These are phyloP conservation scores for Bombus waltoni DNA, from an alignment of 1,140 invertebrate species.

Conservation along the genomic window DNA sequence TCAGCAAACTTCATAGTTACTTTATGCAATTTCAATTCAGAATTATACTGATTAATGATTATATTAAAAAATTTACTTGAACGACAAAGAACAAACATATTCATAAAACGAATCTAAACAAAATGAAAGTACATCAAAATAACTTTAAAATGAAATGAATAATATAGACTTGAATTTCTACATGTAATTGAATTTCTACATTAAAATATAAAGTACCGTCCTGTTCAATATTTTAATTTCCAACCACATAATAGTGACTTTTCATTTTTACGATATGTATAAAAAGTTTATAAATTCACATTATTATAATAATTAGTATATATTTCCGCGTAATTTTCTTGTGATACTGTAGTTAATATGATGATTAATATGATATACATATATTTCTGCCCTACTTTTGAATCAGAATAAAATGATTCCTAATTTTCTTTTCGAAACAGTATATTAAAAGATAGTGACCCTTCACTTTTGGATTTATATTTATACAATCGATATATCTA, in stretches of 20 bases:
- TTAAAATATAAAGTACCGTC: no score
- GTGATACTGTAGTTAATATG: background rate
- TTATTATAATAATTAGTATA: background rate
- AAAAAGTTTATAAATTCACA: background rate
- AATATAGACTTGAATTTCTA: background rate
- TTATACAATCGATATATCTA: background rate
- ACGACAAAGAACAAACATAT: background rate
- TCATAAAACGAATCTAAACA: background rate
- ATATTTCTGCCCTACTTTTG: background rate
- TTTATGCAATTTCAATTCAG: background rate
- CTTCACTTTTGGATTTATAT: background rate
- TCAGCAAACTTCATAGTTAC: background rate
- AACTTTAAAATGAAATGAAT: background rate
- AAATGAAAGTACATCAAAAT: background rate
- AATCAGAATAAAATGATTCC: background rate
- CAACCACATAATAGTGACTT: slow-evolving; percentile 9
- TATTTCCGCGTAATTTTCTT: background rate
- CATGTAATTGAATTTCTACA: no score
- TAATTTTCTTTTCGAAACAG: no score
- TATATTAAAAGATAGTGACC: background rate
- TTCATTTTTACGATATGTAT: background rate
- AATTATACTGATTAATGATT: background rate
- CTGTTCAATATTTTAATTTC: background rate
- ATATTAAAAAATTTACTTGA: background rate
- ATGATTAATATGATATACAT: no score